Conservation (phyloP, 2,797 vertebrate species). For the Emydoidea blandingii region DNA sequence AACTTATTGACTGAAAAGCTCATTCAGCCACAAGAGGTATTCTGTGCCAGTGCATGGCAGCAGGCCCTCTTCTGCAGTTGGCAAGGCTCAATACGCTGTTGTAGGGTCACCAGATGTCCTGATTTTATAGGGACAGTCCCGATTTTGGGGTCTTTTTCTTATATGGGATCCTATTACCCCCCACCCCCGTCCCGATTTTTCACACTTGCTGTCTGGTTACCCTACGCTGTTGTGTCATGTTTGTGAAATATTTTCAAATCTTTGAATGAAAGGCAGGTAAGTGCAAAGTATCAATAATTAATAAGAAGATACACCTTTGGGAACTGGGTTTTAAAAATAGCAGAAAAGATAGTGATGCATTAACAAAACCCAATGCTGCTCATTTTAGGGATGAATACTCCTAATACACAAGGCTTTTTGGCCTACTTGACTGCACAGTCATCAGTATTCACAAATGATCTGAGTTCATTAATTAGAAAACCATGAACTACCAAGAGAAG, state of each 20-base stretch:
- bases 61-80: background rate
- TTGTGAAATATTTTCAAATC: slow-evolving; percentile 28
- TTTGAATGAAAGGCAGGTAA: slow-evolving; percentile 28
- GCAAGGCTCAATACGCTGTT: background rate
- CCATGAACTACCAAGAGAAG: background rate
- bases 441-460: background rate
- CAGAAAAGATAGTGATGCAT: background rate
- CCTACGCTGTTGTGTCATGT: background rate
- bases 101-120: too few species aligned
- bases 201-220: too few species aligned
- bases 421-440: background rate
- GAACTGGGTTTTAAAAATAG: background rate
- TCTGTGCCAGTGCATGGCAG: background rate
- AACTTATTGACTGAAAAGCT: slow-evolving; percentile 18
- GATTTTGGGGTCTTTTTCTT: too few species aligned
- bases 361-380: background rate
- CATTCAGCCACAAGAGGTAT: background rate
- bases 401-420: background rate
- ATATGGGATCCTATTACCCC: too few species aligned
- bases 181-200: too few species aligned
- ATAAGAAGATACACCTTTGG: background rate
- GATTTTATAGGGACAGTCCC: too few species aligned
- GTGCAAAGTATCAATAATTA: background rate
- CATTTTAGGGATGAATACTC: background rate
- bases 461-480: background rate